phyloP scores from a whole-genome alignment of 2,797 vertebrate genomes.

The Typhlichthys subterraneus region DNA sequence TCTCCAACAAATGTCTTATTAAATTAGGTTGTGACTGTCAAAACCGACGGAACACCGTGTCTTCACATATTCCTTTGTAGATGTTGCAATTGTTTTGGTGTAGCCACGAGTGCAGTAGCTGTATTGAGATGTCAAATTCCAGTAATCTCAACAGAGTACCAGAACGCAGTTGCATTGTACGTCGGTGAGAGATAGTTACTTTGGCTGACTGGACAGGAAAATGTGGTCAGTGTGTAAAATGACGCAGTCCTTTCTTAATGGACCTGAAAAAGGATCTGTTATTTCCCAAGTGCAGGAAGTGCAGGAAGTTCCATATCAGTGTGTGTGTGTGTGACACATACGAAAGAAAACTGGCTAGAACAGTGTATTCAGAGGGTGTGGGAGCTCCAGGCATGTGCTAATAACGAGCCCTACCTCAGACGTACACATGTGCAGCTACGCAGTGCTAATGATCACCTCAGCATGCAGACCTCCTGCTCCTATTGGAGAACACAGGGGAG shows the following conservation, averaged over 20 bases:
- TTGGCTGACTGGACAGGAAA: not conserved
- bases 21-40: too few relatives aligned
- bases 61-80: too few relatives aligned
- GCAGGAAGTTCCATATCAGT: slow-evolving; percentile 62
- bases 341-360: slow-evolving; percentile 21
- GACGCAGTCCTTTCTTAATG: slow-evolving; percentile 2
- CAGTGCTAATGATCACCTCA: slow-evolving; percentile 48
- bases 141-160: not conserved
- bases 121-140: too few relatives aligned
- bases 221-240: not conserved
- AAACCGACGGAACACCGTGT: too few relatives aligned
- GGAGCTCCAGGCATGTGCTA: slow-evolving; percentile 19
- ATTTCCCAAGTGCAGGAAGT: slow-evolving; percentile 54
- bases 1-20: slow-evolving; percentile 1
- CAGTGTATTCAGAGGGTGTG: slow-evolving; percentile 58
- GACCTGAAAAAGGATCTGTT: slow-evolving; percentile 40
- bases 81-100: too few relatives aligned
- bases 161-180: not conserved
- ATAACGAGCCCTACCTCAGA: not conserved
- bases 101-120: too few relatives aligned
- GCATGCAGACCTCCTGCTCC: slow-evolving; percentile 5
- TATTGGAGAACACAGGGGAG: slow-evolving; percentile 2
- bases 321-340: slow-evolving; percentile 17
- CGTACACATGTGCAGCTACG: not conserved
- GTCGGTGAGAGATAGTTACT: not conserved